Conservation (phyloP, 1,140 invertebrate genomes). For the Mya arenaria region DNA sequence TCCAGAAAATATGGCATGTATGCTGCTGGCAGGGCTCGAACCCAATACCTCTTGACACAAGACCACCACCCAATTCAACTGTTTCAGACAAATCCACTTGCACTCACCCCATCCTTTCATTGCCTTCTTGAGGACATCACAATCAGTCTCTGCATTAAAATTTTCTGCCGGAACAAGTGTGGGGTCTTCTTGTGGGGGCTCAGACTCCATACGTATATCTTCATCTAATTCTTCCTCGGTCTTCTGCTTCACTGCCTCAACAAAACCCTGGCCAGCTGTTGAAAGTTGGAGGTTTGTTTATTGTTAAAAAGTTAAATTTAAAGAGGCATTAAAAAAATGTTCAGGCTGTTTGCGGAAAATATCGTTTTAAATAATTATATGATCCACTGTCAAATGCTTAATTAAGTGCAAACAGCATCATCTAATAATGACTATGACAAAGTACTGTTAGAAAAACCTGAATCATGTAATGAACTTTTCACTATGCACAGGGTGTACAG, state of each 20-base stretch:
- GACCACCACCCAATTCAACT: no score
- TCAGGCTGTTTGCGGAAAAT: background rate
- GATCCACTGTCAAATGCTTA: background rate
- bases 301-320: background rate
- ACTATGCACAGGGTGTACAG: no score
- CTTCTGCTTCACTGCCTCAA: slow-evolving; percentile 75
- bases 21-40: no score
- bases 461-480: background rate
- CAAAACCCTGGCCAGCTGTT: slow-evolving; percentile 77
- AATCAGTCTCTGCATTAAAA: slow-evolving; percentile 79
- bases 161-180: slow-evolving; percentile 73
- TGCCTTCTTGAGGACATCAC: slow-evolving; percentile 77
- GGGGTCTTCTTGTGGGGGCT: slow-evolving; percentile 72
- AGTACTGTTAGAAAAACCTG: background rate
- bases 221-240: slow-evolving; percentile 76
- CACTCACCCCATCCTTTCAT: slow-evolving; percentile 80
- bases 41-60: no score
- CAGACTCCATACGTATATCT: slow-evolving; percentile 73
- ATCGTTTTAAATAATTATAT: background rate
- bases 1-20: no score
- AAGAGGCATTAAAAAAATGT: background rate
- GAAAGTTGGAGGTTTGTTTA: background rate
- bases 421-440: background rate
- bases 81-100: background rate
- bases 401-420: background rate